Evolutionary conservation across 2,888 invertebrate species (phyloP).

Genomic region (Calliphora vomitoria): DNA sequence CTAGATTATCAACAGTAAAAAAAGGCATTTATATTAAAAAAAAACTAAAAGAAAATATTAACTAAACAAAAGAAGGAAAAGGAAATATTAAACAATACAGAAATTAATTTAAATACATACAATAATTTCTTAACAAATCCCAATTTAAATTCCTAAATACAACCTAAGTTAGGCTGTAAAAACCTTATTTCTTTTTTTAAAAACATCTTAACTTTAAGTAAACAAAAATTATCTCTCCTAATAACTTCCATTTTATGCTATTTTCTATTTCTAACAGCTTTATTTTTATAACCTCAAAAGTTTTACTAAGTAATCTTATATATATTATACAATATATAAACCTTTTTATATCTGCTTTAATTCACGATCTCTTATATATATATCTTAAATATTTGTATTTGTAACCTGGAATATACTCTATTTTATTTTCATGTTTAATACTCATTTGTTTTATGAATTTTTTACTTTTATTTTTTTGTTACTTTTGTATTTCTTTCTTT

Average conservation of each 20-base stretch:
- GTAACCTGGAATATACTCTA: slow-evolving; percentile 26
- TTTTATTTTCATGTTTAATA: slow-evolving; percentile 18
- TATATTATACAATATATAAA: too few relatives aligned
- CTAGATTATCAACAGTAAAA: not conserved
- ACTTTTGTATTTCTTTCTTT: too few relatives aligned
- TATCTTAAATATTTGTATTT: slow-evolving; percentile 7
- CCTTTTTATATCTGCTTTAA: not conserved
- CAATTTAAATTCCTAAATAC: too few relatives aligned
- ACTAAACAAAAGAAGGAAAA: not conserved
- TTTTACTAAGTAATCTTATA: too few relatives aligned
- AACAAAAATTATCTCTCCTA: too few relatives aligned
- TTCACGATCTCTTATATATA: slow-evolving; percentile 29
- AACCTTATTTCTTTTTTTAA: too few relatives aligned
- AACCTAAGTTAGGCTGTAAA: too few relatives aligned
- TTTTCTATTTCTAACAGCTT: too few relatives aligned
- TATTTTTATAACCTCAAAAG: too few relatives aligned
- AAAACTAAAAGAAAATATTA: not conserved
- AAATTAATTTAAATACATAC: too few relatives aligned
- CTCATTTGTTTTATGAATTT: not conserved
- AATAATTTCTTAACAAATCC: not conserved
- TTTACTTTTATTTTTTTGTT: slow-evolving; percentile 18
- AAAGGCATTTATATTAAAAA: slow-evolving; percentile 47
- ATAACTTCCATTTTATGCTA: too few relatives aligned
- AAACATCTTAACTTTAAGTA: too few relatives aligned
- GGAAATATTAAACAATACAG: not conserved